These are phyloP conservation scores for Drosophila takahashii DNA, from an alignment of 1,140 invertebrate species.

Conservation along the genomic window DNA sequence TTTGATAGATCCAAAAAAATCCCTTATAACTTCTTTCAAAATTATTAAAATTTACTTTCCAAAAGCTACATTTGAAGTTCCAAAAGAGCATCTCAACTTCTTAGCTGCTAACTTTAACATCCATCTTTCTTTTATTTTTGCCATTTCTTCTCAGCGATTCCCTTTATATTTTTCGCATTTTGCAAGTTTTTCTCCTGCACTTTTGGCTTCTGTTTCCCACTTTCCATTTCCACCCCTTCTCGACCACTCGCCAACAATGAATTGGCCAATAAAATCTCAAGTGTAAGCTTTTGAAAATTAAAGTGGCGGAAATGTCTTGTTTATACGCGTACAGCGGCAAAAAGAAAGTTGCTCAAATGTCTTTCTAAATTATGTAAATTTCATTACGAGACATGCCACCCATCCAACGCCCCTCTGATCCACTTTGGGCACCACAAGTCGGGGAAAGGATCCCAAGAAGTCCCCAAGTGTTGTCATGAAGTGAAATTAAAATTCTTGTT, in stretches of 20 bases:
- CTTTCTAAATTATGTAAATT: slow-evolving; percentile 84
- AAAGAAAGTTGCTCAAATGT: slow-evolving; percentile 75
- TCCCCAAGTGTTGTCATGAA: slow-evolving; percentile 39
- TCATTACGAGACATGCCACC: slow-evolving; percentile 64
- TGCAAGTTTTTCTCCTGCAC: slow-evolving; percentile 66
- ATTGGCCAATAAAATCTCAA: slow-evolving; percentile 84
- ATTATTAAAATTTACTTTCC: not conserved
- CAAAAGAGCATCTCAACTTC: slow-evolving; percentile 34
- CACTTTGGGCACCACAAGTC: slow-evolving; percentile 15
- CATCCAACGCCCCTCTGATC: not conserved
- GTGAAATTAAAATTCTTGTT: slow-evolving; percentile 81
- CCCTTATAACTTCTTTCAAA: not conserved
- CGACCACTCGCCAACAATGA: slow-evolving; percentile 74
- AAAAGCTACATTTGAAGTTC: not conserved
- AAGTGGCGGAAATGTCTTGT: slow-evolving; percentile 83
- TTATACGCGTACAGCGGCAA: slow-evolving; percentile 70
- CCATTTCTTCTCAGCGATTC: slow-evolving; percentile 21
- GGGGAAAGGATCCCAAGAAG: slow-evolving; percentile 7
- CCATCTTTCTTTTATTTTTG: slow-evolving; percentile 16
- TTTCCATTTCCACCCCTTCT: slow-evolving; percentile 6
- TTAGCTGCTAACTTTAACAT: slow-evolving; percentile 5
- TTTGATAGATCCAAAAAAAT: no score
- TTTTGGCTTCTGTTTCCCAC: slow-evolving; percentile 11
- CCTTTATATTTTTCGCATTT: slow-evolving; percentile 26
- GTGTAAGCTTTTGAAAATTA: slow-evolving; percentile 83